phyloP scores from a whole-genome alignment of 2,888 invertebrate species.

The Tenthredo amoena region DNA sequence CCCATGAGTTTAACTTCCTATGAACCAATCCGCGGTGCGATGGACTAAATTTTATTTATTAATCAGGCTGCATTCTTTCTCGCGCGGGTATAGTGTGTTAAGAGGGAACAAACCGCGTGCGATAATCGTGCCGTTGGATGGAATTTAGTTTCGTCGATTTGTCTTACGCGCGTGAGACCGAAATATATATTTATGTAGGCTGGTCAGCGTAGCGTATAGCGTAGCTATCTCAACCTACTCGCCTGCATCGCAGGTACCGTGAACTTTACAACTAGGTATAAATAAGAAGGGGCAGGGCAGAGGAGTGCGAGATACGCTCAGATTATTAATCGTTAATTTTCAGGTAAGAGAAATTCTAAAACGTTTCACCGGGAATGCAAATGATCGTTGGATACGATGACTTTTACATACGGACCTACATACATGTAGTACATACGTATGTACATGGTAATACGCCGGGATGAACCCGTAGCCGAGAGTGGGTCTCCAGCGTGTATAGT shows the following conservation, averaged over 20 bases:
- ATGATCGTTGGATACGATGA: background rate
- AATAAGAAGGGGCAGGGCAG: constrained; percentile 18
- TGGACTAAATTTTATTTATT: background rate
- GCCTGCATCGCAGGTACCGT: background rate
- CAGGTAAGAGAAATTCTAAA: constrained; percentile 42
- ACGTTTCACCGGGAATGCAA: constrained; percentile 41
- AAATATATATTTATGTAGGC: background rate
- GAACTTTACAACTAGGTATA: background rate
- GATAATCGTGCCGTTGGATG: background rate
- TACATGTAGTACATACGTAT: no score
- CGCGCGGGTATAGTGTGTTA: background rate
- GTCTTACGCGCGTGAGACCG: background rate
- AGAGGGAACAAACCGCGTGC: background rate
- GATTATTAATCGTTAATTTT: constrained; percentile 51
- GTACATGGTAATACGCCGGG: background rate
- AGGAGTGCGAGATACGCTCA: constrained; percentile 39
- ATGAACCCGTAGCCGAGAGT: constrained; percentile 1
- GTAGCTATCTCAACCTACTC: background rate
- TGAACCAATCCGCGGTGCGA: background rate
- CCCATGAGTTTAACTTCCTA: constrained; percentile 40
- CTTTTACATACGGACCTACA: background rate
- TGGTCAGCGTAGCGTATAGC: constrained; percentile 14
- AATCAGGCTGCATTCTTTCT: background rate
- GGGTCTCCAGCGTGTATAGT: background rate
- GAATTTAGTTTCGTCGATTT: background rate